Conservation (phyloP, 2,888 invertebrate species). For the Adelphocoris suturalis region DNA sequence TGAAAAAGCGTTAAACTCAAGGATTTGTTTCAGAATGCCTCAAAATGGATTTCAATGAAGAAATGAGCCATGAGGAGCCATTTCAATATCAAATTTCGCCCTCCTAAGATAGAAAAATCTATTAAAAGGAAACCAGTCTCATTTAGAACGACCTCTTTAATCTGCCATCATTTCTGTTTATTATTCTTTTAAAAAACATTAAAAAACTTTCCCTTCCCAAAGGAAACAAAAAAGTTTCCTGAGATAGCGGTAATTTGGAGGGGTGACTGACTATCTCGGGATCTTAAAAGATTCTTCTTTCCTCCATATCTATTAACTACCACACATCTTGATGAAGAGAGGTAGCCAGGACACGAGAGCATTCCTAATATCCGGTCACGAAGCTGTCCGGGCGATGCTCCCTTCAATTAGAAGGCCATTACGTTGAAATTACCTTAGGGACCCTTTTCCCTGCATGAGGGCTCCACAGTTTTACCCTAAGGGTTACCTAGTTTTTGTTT, state of each 20-base stretch:
- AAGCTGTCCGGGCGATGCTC: constrained; percentile 16
- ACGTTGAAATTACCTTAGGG: background rate
- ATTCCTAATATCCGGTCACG: constrained; percentile 42
- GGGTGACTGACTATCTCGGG: background rate
- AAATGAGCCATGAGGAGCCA: too few relatives aligned
- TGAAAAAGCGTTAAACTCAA: too few relatives aligned
- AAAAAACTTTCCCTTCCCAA: background rate
- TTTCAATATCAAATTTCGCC: too few relatives aligned
- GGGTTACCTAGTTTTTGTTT: background rate
- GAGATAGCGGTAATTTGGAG: constrained; percentile 7
- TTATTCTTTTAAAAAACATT: background rate
- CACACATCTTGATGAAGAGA: constrained; percentile 42
- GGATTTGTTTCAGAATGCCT: too few relatives aligned
- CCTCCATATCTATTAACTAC: constrained; percentile 30
- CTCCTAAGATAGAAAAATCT: too few relatives aligned
- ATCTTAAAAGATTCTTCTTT: background rate
- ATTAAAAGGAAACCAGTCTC: too few relatives aligned
- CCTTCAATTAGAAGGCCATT: background rate
- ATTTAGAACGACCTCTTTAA: too few relatives aligned
- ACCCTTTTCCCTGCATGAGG: background rate
- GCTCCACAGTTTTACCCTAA: background rate
- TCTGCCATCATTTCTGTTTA: too few relatives aligned
- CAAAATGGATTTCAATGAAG: too few relatives aligned
- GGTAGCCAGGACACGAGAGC: constrained; percentile 29
- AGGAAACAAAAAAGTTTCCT: background rate